Conservation (phyloP, 1,140 invertebrate genomes). For the Paraescarpia echinospica region DNA sequence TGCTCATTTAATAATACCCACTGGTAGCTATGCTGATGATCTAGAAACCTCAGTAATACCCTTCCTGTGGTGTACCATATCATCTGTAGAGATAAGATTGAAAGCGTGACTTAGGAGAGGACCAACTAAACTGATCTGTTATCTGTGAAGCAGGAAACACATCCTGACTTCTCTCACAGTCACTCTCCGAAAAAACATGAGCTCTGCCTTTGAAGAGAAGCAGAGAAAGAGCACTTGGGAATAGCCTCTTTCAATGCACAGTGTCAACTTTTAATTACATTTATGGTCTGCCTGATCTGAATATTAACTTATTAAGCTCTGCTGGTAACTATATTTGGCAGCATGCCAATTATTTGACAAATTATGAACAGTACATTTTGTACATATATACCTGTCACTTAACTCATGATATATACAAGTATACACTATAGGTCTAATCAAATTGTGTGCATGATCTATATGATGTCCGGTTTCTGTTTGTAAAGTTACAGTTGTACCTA, state of each 20-base stretch:
- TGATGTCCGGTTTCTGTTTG: too few species aligned
- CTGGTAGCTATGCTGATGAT: neutral
- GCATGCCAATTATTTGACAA: neutral
- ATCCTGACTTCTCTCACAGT: neutral
- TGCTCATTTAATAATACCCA: neutral
- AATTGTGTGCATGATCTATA: too few species aligned
- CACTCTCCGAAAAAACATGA: too few species aligned
- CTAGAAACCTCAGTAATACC: neutral
- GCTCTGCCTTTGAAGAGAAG: too few species aligned
- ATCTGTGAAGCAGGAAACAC: neutral
- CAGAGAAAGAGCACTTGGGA: too few species aligned
- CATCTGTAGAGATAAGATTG: neutral
- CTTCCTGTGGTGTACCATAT: neutral
- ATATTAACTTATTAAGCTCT: too few species aligned
- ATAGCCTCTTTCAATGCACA: too few species aligned
- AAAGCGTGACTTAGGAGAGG: neutral
- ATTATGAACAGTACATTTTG: neutral
- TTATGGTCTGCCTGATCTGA: too few species aligned
- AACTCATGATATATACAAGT: too few species aligned
- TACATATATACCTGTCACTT: too few species aligned
- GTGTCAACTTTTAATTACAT: too few species aligned
- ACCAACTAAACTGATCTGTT: neutral
- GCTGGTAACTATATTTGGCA: neutral
- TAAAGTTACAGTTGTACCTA: too few species aligned
- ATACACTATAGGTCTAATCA: neutral